phyloP scores from a whole-genome alignment of 1,140 invertebrate genomes.

The Drosophila prosaltans region DNA sequence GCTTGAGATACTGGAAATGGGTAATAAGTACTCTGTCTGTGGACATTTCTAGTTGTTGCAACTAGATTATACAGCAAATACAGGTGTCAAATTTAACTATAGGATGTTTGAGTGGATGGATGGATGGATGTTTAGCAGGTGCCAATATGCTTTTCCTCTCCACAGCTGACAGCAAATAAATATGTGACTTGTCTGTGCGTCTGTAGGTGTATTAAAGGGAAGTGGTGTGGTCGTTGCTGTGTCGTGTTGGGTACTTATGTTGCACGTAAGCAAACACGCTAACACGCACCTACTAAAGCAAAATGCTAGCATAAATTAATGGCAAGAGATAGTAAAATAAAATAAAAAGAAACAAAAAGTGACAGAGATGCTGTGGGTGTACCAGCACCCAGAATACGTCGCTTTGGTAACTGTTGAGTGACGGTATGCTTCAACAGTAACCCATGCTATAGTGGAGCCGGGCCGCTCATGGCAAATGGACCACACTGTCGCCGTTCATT shows the following conservation, averaged over 20 bases:
- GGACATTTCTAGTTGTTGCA: neutral
- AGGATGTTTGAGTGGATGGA: neutral
- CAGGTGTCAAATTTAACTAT: slow-evolving; percentile 4
- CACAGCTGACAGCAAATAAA: slow-evolving; percentile 18
- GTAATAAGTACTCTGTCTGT: neutral
- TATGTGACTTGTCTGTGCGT: neutral
- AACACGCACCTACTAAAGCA: neutral
- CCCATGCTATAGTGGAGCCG: neutral
- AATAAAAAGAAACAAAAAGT: too few relatives aligned
- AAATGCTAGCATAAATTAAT: slow-evolving; percentile 11
- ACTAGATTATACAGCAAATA: neutral
- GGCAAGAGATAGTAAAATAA: neutral
- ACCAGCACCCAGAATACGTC: neutral
- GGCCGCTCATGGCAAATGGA: neutral
- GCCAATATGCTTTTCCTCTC: slow-evolving; percentile 1
- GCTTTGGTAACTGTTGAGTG: slow-evolving; percentile 10
- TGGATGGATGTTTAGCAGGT: neutral
- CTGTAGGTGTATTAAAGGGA: neutral
- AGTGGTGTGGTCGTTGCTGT: neutral
- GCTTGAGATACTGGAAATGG: neutral
- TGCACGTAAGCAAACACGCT: slow-evolving; percentile 1
- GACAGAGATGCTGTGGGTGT: neutral
- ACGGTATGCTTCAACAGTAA: neutral
- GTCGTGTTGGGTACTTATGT: neutral
- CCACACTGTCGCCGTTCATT: slow-evolving; percentile 48